Evolutionary conservation across 2,113 vertebrate genomes (phyloP), one percentile per base, ranked within the genome.

Genomic region (Hemiprocne comata): DNA sequence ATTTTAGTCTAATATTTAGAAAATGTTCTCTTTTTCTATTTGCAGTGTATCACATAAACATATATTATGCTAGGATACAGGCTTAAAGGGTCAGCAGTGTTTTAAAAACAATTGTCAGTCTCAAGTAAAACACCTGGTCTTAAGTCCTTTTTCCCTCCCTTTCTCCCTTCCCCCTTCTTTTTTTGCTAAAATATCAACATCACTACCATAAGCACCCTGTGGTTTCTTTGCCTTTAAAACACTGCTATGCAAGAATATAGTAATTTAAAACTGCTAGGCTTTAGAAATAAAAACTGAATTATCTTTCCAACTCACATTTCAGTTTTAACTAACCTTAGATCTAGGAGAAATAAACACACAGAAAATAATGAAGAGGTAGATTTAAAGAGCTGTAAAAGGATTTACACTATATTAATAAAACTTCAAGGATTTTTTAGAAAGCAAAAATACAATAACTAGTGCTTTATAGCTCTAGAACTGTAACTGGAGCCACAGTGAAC

Each of bases 41-140:
- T 98, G 94, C 97, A 97, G 75, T 97, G 96, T 97, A 97, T 97
- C 96, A 97, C 94, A 95, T 96, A 98, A 98, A 97, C 93, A 98
- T 97, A 97, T 96, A 97, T 95, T 97, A 93, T 97, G 95, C 95
- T 98, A 96, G 96, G 94, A 91, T 94, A 97, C 46, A 6, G 95
- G 96, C 96, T 98, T 98, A 97, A 97, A 96, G 96, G 96, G 96
- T 98, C 98, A 98, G 96, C 87, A 95, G 28, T 98, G 98, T 98
- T 98, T 98, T 98, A 95, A 97, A 98, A 98, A 98, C 98, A 98
- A 91, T 96, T 98, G 98, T 98, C 98, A 98, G 55, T 94, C 94
- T 98, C 96, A 98, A 97, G 96, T 93, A 95, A 98, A 98, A 98
- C 98, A 98, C 97, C 98, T 98, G 98, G 97, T 62, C 33, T 96